Conservation (phyloP, 2,113 vertebrate species). For the Melanerpes formicivorus region DNA sequence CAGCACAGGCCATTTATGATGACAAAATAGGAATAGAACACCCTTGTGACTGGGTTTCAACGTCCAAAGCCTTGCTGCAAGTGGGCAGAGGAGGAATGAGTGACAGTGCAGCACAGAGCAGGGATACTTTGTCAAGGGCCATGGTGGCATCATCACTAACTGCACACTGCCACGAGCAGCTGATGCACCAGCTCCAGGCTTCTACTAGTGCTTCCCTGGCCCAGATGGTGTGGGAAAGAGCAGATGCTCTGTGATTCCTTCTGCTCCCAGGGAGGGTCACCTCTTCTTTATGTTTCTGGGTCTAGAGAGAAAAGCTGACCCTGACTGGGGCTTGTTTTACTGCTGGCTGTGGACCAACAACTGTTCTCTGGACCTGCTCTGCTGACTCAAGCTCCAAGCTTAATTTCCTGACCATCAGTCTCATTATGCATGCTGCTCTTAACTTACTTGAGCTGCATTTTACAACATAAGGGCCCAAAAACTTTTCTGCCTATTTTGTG, state of each 20-base stretch:
- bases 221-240: not conserved
- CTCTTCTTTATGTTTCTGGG: not conserved
- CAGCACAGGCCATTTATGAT: rapidly evolving
- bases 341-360: rapidly evolving
- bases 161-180: not conserved
- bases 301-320: not conserved
- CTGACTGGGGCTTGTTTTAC: not conserved
- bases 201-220: rapidly evolving
- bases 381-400: not conserved
- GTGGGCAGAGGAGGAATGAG: not conserved
- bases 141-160: not conserved
- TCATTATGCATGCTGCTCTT: not conserved
- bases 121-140: rapidly evolving
- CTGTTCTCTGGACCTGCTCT: not conserved
- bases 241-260: not conserved
- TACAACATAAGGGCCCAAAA: not conserved
- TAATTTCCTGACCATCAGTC: not conserved
- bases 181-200: not conserved
- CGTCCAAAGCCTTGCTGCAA: not conserved
- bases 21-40: rapidly evolving
- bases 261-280: not conserved
- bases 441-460: not conserved
- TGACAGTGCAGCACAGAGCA: not conserved
- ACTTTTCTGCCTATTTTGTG: not conserved
- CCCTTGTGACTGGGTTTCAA: rapidly evolving